Base-by-base conservation (phyloP, 2,888 invertebrate species). In the Dynastes grantii region DNA sequence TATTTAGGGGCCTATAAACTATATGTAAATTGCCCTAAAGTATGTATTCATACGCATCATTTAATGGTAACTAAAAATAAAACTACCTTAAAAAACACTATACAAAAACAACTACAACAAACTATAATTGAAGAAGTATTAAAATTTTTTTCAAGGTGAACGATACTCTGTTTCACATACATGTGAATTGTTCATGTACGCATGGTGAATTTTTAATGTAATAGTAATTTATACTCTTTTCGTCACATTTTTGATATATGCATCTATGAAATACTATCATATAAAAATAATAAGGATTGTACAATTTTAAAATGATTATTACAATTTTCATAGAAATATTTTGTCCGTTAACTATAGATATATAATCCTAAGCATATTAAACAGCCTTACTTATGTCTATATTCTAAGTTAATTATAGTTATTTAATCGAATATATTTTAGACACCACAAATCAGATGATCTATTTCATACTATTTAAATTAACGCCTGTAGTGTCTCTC, bases 311-410 rank as follows among this genome's bases (percentile, higher is more conserved):
- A 75, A 61, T 75, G 61, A 75, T 61, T 53, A 27, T 73, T 75
- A 75, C 11, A 75, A 75, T 61, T 73, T 75, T 63, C 51, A 75
- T 75, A 73, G 71, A 73, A 73, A 61, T 73, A 75, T 75, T 61
- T 29, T 61, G 61, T 75, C 73, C 73, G 45, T 61, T 63, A 61
- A 45, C 40, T 61, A 61, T 61, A 13, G 61, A 75, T 75, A 75
- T 75, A 75, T 75, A 75, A 61, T 73, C 61, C 37, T 77, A 78
- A 78, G 78, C 78, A 78, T 78, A 78, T 73, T 78, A 65, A 78
- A 78, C 78, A 78, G 78, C 78, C 78, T 78, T 78, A 78, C 64
- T 78, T 78, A 78, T 63, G 51, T 51, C 78, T 78, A 78, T 75
- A 61, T 64, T 68, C 78, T 73, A 71, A 77, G 71, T 77, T 77